Evolutionary conservation across 1,140 invertebrate genomes (phyloP).

Genomic region (Holotrichia oblita): DNA sequence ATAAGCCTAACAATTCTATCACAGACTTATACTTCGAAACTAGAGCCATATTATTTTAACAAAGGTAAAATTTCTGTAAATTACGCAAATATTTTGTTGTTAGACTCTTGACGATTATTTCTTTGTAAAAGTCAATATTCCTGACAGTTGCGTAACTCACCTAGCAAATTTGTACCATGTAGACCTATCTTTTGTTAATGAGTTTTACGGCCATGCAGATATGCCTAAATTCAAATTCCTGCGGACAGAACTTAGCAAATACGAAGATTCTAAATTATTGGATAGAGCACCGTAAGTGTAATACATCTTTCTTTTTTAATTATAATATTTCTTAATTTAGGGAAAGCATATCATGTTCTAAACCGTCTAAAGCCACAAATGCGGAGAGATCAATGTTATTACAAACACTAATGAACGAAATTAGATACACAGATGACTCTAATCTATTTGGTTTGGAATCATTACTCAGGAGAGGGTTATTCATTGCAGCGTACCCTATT

Average conservation of each 20-base stretch:
- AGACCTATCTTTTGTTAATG: neutral
- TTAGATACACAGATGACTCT: constrained; percentile 47
- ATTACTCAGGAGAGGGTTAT: constrained; percentile 66
- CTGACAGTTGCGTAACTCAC: neutral
- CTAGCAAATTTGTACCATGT: neutral
- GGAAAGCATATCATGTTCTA: constrained; percentile 43
- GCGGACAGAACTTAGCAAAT: neutral
- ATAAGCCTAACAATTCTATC: too few species aligned
- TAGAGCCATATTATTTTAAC: too few species aligned
- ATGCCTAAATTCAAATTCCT: neutral
- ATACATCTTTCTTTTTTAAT: neutral
- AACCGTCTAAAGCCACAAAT: constrained; percentile 47
- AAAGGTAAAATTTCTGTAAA: neutral
- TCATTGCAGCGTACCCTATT: constrained; percentile 69
- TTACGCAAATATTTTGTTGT: neutral
- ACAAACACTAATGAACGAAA: constrained; percentile 49
- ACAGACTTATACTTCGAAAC: neutral
- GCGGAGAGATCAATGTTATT: constrained; percentile 52
- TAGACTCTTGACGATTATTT: neutral
- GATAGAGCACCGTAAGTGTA: neutral
- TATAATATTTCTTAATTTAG: constrained; percentile 38
- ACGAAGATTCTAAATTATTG: neutral
- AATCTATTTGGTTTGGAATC: constrained; percentile 66
- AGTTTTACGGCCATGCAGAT: neutral
- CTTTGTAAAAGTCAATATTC: neutral